Evolutionary conservation across 2,888 invertebrate genomes (phyloP), one percentile per base, ranked within the genome.

Genomic region (Hymenopus coronatus): DNA sequence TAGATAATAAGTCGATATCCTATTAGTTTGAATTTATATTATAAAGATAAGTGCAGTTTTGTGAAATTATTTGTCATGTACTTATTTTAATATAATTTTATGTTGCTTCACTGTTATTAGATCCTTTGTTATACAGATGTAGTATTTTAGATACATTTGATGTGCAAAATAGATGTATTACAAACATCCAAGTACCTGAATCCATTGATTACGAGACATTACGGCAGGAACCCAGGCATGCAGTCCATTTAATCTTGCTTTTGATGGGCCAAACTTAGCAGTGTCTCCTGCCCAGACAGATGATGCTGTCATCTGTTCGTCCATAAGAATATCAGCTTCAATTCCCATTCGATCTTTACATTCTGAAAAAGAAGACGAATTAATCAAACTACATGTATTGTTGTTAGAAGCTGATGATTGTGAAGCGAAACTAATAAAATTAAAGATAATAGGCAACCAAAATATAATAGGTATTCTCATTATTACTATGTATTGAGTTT

Each of bases 301-400:
- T 91, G 97, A 97, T 2, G 95, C 95, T 87, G 94, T 94, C 70
- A 98, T 94, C 94, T 96, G 96, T 30, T 95, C 94, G 27, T 96
- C 93, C 3, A 95, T 93, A 92, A 97, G 94, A 25, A 94, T 91
- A 1, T 95, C 95, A 82, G 95, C 95, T 9, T 95, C 95, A 33
- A 97, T 92, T 2, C 98, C 98, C 94, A 98, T 96, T 0, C 95
- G 94, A 90, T 97, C 97, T 6, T 94, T 94, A 91, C 98, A 98
- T 88, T 94, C 91, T 20, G 92, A 91, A 12, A 91, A n/a, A 87
- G n/a, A 88, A 20, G 70, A 0, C 20, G 27, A 82, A 86, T 12
- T 27, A 85, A 15, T 33, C 2, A 30, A 40, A 3, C 3, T 30
- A 85, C 28, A 12, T 30, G 28, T 30, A 14, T 28, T n/a, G n/a